Percentiles rank a stretch among this genome's conserved stretches.
Conservation (phyloP, 2,797 vertebrate genomes). For the Rhodeus uyekii region DNA sequence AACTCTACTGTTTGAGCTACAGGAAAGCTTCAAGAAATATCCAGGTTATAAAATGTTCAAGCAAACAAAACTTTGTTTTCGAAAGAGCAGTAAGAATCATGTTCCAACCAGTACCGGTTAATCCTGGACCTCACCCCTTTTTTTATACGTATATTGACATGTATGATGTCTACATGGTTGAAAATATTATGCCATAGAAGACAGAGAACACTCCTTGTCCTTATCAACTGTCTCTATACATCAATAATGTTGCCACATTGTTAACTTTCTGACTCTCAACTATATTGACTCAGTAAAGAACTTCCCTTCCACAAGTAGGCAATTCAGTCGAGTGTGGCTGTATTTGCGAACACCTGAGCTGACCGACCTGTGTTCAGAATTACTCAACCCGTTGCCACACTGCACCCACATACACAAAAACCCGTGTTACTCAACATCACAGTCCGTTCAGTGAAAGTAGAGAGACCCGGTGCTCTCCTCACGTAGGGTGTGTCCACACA, state of each 20-base stretch:
- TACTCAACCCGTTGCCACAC: conserved; percentile 19
- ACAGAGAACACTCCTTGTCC: neutral
- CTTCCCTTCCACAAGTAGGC: neutral
- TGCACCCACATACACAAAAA: conserved; percentile 10
- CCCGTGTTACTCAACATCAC: neutral
- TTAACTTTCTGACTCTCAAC: neutral
- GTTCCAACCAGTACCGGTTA: neutral
- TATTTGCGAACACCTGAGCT: neutral
- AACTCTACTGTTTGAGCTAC: no score
- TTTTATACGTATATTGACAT: conserved; percentile 11
- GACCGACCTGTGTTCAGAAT: neutral
- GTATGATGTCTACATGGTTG: neutral
- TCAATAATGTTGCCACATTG: neutral
- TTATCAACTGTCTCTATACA: neutral
- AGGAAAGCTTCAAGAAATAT: no score
- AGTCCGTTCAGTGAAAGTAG: neutral
- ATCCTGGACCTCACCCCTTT: neutral
- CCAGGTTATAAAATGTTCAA: no score
- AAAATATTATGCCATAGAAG: neutral
- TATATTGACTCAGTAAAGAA: neutral
- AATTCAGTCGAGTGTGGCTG: neutral
- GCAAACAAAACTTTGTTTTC: no score
- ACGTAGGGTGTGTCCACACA: conserved; percentile 65
- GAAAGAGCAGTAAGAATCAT: no score
- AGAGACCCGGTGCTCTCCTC: neutral